Evolutionary conservation across 2,888 invertebrate genomes (phyloP).

Genomic region (Drosophila prolongata): DNA sequence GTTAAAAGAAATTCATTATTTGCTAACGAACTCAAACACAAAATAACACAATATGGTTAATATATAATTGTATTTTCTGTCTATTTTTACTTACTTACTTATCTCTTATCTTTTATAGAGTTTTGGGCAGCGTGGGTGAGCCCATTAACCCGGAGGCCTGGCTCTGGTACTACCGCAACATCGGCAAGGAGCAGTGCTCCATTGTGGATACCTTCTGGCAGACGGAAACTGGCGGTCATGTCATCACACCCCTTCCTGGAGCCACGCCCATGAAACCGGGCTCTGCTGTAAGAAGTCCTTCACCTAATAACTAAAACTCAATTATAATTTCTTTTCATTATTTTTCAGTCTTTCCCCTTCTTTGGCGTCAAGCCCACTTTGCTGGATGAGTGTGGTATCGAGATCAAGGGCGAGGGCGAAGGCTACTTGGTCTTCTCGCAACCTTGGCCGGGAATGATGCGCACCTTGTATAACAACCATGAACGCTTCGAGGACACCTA

Average conservation of each 20-base stretch:
- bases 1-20: no score
- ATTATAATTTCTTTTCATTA: background rate
- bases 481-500: conserved; percentile 95
- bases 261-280: conserved; percentile 99
- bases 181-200: conserved; percentile 93
- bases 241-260: conserved; percentile 97
- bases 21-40: no score
- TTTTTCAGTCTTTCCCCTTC: conserved; percentile 94
- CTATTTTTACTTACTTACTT: background rate
- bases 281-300: conserved; percentile 91
- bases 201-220: conserved; percentile 99
- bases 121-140: conserved; percentile 98
- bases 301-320: fast-evolving
- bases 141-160: conserved; percentile 99
- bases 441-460: conserved; percentile 99
- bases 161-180: conserved; percentile 95
- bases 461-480: conserved; percentile 96
- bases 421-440: conserved; percentile 97
- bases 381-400: conserved; percentile 93
- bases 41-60: no score
- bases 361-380: conserved; percentile 97
- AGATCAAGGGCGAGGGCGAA: conserved; percentile 94
- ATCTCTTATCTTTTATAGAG: conserved; percentile 85
- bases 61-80: no score
- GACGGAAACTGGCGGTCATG: conserved; percentile 99